Evolutionary conservation across 2,888 invertebrate species (phyloP), one percentile per base, ranked within the genome.

Genomic region (Piscicola geometra): DNA sequence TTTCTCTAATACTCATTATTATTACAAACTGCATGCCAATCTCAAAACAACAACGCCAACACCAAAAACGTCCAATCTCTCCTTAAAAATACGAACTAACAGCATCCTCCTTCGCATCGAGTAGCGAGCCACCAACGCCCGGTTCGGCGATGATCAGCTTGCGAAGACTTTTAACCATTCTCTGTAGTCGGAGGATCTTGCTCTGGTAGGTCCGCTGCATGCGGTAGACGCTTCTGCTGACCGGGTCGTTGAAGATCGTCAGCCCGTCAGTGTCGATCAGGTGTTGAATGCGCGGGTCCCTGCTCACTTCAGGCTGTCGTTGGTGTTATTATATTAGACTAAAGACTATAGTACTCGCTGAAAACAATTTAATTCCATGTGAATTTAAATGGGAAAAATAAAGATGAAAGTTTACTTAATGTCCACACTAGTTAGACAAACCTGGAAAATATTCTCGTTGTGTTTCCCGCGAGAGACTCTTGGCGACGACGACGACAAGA

Each of bases 201-300:
- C n/a, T 32, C 35, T 64, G n/a, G n/a, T 73, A 60, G 0, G 52
- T 21, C 15, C 35, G 35, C 18, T 50, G 33, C 60, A 60, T 28
- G 21, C 41, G 28, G 35, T 3, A 21, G 15, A 73, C 33, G 25
- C 33, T n/a, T 15, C 28, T 5, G 35, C 1, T 3, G 64, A 33
- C 18, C 1, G n/a, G 35, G 41, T 73, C 64, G 18, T 12, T 21
- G 18, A n/a, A 21, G 33, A 64, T 15, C 3, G 73, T 64, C 36
- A 73, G 64, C 15, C 73, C 73, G 41, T 73, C 73, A 52, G 52
- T 52, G 73, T 73, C 73, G 33, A 73, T 60, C 60, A 50, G 35
- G n/a, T 52, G 73, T n/a, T 33, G 52, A 5, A 73, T 73, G 32
- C 64, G 32, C 35, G 32, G 33, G 25, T 73, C 73, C 64, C 36